These are phyloP conservation scores for Nesidiocoris tenuis DNA, from an alignment of 2,888 invertebrate genomes.

Conservation along the genomic window DNA sequence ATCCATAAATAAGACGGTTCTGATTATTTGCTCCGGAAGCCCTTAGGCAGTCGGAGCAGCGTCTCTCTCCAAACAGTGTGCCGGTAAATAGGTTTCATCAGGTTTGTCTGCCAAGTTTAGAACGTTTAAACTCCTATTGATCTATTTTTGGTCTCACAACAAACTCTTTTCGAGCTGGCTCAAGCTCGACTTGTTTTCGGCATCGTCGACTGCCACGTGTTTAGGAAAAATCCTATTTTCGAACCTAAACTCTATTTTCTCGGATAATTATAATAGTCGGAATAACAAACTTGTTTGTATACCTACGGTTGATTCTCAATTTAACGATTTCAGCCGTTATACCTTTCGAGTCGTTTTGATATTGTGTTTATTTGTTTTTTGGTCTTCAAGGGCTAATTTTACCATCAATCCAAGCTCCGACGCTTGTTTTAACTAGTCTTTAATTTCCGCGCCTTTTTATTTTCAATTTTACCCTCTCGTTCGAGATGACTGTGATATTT, in stretches of 20 bases:
- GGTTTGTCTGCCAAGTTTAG: slow-evolving; percentile 31
- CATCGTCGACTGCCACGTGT: slow-evolving; percentile 40
- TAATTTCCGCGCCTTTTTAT: no score
- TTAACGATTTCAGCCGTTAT: no score
- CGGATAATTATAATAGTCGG: slow-evolving; percentile 32
- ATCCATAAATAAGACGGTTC: background rate
- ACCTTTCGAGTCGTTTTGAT: no score
- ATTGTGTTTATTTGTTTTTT: no score
- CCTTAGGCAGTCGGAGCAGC: slow-evolving; percentile 1
- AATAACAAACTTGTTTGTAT: slow-evolving; percentile 9
- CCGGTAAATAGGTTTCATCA: background rate
- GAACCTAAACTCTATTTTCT: slow-evolving; percentile 10
- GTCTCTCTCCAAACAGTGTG: background rate
- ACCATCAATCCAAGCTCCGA: no score
- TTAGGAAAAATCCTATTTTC: slow-evolving; percentile 29
- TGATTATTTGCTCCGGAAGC: background rate
- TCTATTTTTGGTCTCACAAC: slow-evolving; percentile 36
- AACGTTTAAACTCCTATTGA: slow-evolving; percentile 25
- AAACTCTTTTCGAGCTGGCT: slow-evolving; percentile 14
- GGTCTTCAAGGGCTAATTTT: no score
- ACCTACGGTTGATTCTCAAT: slow-evolving; percentile 1
- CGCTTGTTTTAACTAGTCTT: no score
- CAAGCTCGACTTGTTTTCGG: slow-evolving; percentile 24
- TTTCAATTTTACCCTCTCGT: no score
- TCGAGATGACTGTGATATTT: no score